These are phyloP conservation scores for Thereva nobilitata DNA, from an alignment of 2,888 invertebrate genomes.

Conservation along the genomic window DNA sequence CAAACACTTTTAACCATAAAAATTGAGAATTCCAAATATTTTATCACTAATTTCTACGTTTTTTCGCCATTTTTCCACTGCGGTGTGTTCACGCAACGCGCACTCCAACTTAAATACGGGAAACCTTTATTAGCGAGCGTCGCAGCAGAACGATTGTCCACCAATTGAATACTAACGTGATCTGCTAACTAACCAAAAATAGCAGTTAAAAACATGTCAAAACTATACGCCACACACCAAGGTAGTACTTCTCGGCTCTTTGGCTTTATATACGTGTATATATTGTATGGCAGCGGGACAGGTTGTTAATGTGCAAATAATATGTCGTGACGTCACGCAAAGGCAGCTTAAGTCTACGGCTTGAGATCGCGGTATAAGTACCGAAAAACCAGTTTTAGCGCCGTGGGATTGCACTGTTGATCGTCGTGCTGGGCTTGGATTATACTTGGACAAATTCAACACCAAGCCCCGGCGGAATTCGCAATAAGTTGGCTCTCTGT, in stretches of 20 bases:
- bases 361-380: constrained; percentile 1
- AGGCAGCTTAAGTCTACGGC: constrained; percentile 8
- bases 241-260: constrained; percentile 3
- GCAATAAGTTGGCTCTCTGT: no score
- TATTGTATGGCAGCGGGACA: neutral
- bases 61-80: constrained; percentile 20
- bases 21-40: neutral
- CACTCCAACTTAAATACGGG: no score
- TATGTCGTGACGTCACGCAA: constrained; percentile 17
- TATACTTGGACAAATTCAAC: neutral
- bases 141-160: constrained; percentile 9
- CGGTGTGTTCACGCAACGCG: no score
- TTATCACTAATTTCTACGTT: constrained; percentile 4
- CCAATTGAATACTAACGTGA: constrained; percentile 16
- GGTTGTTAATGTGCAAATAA: constrained; percentile 4
- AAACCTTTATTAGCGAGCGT: constrained; percentile 14
- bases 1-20: neutral
- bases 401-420: constrained; percentile 23
- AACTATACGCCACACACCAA: constrained; percentile 17
- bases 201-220: constrained; percentile 24
- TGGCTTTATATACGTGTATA: constrained; percentile 2
- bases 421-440: neutral
- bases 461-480: neutral
- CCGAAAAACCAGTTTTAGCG: constrained; percentile 23
- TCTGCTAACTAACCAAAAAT: constrained; percentile 15